These are phyloP conservation scores for Crax fasciolata DNA, from an alignment of 2,797 vertebrate species.

Conservation along the genomic window DNA sequence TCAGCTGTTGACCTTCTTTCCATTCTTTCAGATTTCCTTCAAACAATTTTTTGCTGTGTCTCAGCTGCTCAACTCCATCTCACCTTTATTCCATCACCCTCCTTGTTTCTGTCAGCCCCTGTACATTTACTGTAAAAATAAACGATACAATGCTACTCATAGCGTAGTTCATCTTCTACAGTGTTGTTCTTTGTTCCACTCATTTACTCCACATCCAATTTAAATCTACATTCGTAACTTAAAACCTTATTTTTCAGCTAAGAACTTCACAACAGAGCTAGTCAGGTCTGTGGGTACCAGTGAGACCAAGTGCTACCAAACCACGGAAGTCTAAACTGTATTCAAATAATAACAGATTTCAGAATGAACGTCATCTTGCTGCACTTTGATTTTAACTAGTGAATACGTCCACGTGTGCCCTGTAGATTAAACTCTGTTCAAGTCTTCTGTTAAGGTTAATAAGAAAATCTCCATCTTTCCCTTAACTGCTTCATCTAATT, in stretches of 20 bases:
- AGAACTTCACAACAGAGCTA: neutral
- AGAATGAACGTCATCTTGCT: neutral
- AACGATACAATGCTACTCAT: neutral
- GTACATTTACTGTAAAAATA: neutral
- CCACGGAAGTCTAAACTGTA: neutral
- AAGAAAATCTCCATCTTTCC: neutral
- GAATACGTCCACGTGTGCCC: neutral
- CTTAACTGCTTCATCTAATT: constrained; percentile 20
- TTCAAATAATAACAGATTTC: neutral
- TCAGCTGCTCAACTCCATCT: neutral
- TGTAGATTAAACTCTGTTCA: neutral
- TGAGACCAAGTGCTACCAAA: neutral
- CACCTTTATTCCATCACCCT: neutral
- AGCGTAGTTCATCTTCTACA: neutral
- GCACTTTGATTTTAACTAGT: neutral
- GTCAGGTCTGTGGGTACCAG: neutral
- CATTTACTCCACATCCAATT: neutral
- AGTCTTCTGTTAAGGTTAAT: neutral
- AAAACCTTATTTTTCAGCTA: neutral
- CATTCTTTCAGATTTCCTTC: neutral
- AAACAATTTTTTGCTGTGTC: neutral
- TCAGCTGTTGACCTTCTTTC: neutral
- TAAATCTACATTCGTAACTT: neutral
- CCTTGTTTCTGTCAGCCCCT: neutral
- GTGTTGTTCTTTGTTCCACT: neutral